Base-by-base conservation (phyloP, 2,113 vertebrate genomes). In the Pollachius pollachius region DNA sequence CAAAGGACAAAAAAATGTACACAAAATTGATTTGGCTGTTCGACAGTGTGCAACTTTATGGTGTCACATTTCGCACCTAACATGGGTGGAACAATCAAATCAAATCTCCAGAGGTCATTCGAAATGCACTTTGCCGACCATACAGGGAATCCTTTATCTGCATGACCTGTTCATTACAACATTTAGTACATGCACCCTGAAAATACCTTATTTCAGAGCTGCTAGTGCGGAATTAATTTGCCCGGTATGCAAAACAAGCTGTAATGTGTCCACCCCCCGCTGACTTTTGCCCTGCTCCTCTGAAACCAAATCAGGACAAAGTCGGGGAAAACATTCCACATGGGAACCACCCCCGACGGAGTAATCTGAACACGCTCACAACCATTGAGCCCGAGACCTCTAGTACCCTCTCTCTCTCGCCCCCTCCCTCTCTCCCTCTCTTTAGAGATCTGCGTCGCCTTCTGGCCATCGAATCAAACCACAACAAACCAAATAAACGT, bases 261-360 rank as follows among this genome's bases (percentile, higher is more conserved):
- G 77, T 84, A 69, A 68, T 82, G 81, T 79, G 41, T 48, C 41
- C 41, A 9, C 41, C 41, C 41, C 41, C 41, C 56, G 69, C 65
- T 77, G 71, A 23, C 81, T 69, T 83, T 52, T 81, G 80, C 79
- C 80, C 78, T 72, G 78, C 65, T 75, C 78, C 80, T 74, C 62
- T 62, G 62, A 81, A 81, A 78, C 81, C 73, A 70, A 68, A 85
- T 76, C 76, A 67, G 64, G 76, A 69, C 37, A 52, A 77, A 77
- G 72, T 62, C 74, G 70, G 67, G 52, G 77, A 83, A 82, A 84
- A 84, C 81, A 77, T 59, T 79, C 56, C 61, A 76, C 84, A 76
- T 74, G 70, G 77, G 84, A 78, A 79, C 77, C 79, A 71, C 72
- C 78, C 76, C 79, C 80, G 1, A 66, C 65, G 67, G 76, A 80